These are phyloP conservation scores for Xiphophorus maculatus DNA, from an alignment of 2,113 vertebrate species.

Conservation along the genomic window DNA sequence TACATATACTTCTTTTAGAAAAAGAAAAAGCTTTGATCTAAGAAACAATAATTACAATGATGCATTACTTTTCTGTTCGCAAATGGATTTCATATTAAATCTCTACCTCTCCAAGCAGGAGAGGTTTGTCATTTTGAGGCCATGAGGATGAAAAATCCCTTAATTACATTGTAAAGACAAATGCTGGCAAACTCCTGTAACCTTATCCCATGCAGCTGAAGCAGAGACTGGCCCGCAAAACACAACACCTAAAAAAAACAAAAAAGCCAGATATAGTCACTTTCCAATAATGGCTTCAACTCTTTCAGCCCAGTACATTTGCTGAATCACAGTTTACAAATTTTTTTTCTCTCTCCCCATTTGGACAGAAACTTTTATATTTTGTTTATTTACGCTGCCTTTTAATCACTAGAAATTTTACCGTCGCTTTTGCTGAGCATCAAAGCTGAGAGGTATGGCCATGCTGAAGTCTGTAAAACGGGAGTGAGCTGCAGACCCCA, in stretches of 20 bases:
- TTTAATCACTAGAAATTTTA: constrained; percentile 1
- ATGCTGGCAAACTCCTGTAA: constrained; percentile 74
- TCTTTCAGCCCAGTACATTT: neutral
- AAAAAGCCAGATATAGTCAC: neutral
- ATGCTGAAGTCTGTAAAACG: constrained; percentile 33
- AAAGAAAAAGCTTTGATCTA: constrained; percentile 9
- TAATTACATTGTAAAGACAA: constrained; percentile 83
- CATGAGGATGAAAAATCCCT: constrained; percentile 69
- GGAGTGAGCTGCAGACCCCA: constrained; percentile 42
- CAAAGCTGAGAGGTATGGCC: constrained; percentile 18
- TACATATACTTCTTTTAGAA: neutral
- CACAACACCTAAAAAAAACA: constrained; percentile 34
- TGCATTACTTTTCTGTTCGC: constrained; percentile 61
- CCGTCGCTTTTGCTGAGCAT: neutral
- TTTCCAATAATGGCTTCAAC: neutral
- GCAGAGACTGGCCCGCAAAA: constrained; percentile 48
- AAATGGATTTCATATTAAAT: constrained; percentile 66
- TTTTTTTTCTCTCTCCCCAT: neutral
- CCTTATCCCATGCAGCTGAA: constrained; percentile 72
- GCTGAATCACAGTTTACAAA: neutral
- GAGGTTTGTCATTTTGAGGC: constrained; percentile 66
- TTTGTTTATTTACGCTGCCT: neutral
- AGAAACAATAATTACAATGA: constrained; percentile 23
- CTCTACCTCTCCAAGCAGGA: constrained; percentile 44
- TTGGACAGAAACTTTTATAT: neutral